A percentile compares a stretch with the other conserved stretches of the same genome.
Evolutionary conservation across 2,888 invertebrate species (phyloP).

Genomic region (Polyploca ridens): DNA sequence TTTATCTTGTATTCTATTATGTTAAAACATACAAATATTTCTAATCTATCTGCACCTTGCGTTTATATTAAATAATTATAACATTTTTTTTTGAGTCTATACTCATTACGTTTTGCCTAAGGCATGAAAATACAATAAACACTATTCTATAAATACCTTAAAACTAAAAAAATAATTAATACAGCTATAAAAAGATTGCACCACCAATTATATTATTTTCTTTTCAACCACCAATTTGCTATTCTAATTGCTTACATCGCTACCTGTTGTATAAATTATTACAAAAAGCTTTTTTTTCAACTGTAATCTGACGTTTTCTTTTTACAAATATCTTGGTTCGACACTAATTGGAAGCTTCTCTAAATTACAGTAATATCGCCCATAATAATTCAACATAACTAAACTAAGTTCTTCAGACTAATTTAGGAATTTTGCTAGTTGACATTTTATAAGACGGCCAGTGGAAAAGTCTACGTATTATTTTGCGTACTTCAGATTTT

Average conservation of each 20-base stretch:
- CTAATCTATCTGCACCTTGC: conserved; percentile 53
- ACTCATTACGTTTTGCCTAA: conserved; percentile 57
- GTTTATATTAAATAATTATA: conserved; percentile 30
- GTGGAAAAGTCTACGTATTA: conserved; percentile 61
- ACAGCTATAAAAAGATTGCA: conserved; percentile 79
- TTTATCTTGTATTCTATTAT: conserved; percentile 61
- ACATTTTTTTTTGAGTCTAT: conserved; percentile 43
- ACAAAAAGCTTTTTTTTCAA: conserved; percentile 41
- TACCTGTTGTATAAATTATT: conserved; percentile 52
- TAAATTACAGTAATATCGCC: conserved; percentile 72
- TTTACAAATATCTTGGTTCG: conserved; percentile 44
- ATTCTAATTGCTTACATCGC: conserved; percentile 59
- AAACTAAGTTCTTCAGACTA: conserved; percentile 56
- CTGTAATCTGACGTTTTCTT: conserved; percentile 31
- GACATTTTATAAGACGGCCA: conserved; percentile 60
- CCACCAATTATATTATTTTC: conserved; percentile 74
- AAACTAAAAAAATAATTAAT: conserved; percentile 66
- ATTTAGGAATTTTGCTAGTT: conserved; percentile 62
- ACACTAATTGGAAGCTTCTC: conserved; percentile 64
- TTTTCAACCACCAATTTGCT: conserved; percentile 61
- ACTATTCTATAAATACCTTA: conserved; percentile 64
- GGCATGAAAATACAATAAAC: conserved; percentile 58
- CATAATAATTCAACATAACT: conserved; percentile 58
- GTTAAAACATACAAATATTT: conserved; percentile 37
- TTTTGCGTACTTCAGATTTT: conserved; percentile 54